Percentiles rank a stretch among this genome's conserved stretches.
These are phyloP conservation scores for Celastrina argiolus DNA, from an alignment of 2,888 invertebrate species.

Conservation along the genomic window DNA sequence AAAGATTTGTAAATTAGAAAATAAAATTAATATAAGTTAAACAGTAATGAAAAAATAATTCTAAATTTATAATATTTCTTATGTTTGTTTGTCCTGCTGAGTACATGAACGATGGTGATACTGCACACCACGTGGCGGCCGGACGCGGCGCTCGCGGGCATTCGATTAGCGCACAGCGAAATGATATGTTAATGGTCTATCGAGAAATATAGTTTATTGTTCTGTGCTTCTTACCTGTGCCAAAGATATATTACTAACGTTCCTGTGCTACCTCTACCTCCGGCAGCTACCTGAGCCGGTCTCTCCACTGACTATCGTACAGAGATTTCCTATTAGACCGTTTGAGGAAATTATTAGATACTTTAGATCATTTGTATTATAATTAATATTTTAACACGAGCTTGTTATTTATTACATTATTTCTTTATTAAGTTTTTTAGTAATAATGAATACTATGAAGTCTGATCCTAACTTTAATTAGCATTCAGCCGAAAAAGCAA, in stretches of 20 bases:
- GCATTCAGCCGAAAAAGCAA: too few relatives aligned
- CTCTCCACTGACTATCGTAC: too few relatives aligned
- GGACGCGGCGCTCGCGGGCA: conserved; percentile 46
- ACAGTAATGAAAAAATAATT: too few relatives aligned
- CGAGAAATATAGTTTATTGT: conserved; percentile 63
- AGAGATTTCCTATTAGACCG: background rate
- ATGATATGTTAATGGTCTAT: conserved; percentile 66
- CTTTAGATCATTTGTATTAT: background rate
- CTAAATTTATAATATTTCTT: too few relatives aligned
- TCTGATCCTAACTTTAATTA: too few relatives aligned
- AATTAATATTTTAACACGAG: background rate
- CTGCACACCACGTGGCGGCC: conserved; percentile 15
- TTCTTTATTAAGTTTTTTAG: too few relatives aligned
- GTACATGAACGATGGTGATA: background rate
- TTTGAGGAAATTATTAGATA: background rate
- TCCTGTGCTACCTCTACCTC: conserved; percentile 25
- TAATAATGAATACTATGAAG: too few relatives aligned
- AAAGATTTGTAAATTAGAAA: too few relatives aligned
- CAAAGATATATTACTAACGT: background rate
- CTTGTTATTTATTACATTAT: background rate
- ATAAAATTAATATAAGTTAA: too few relatives aligned
- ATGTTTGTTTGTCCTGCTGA: background rate
- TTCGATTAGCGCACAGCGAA: conserved; percentile 58
- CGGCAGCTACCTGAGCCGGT: conserved; percentile 7
- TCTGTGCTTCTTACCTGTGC: conserved; percentile 39